phyloP scores from a whole-genome alignment of 2,113 vertebrate species.

The Sinocyclocheilus rhinocerous region DNA sequence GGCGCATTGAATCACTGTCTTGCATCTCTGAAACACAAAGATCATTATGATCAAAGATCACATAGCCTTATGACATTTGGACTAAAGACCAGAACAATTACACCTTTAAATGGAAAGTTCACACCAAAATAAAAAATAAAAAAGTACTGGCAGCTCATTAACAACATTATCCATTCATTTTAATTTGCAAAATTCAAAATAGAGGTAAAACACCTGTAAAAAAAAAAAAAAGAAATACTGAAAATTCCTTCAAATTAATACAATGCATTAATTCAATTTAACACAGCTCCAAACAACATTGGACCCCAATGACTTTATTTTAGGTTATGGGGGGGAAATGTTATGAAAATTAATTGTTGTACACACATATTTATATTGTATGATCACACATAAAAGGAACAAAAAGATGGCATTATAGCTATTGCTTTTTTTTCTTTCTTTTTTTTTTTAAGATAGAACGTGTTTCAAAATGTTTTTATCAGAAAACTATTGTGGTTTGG shows the following conservation, averaged over 20 bases:
- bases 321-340: neutral
- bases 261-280: no score
- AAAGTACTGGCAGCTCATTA: neutral
- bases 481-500: slow-evolving; percentile 40
- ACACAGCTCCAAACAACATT: neutral
- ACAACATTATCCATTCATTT: neutral
- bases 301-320: neutral
- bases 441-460: no score
- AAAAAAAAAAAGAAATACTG: no score
- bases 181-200: no score
- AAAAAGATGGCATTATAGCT: neutral
- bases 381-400: neutral
- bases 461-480: neutral
- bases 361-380: neutral
- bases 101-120: neutral
- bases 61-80: no score
- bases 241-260: no score
- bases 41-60: no score
- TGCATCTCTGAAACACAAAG: neutral
- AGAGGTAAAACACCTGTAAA: no score
- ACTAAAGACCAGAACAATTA: neutral
- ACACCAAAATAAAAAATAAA: neutral
- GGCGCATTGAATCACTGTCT: neutral
- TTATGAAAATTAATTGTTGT: neutral
- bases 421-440: neutral